Evolutionary conservation across 2,888 invertebrate genomes (phyloP).

Genomic region (Pheosia gnoma): DNA sequence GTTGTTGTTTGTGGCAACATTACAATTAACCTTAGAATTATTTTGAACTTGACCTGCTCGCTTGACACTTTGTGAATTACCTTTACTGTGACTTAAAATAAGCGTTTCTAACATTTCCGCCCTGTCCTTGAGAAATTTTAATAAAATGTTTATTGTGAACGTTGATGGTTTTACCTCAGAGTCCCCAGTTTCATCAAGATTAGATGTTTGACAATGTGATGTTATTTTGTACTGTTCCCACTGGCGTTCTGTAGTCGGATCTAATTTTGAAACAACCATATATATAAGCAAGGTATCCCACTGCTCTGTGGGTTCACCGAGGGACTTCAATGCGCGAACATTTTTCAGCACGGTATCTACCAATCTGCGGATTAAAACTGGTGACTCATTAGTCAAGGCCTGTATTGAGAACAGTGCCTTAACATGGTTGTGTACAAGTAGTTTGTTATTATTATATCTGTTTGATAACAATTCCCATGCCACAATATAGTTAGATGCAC

Average conservation of each 20-base stretch:
- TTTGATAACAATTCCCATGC: constrained; percentile 11
- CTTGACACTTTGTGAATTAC: too few relatives aligned
- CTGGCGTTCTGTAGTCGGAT: not conserved
- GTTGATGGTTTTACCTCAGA: not conserved
- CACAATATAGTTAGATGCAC: constrained; percentile 6
- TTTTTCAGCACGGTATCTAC: constrained; percentile 1
- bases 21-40: not conserved
- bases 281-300: too few relatives aligned
- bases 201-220: too few relatives aligned
- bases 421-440: constrained; percentile 4
- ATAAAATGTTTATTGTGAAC: not conserved
- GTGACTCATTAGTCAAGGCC: constrained; percentile 3
- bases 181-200: not conserved
- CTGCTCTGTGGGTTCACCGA: constrained; percentile 3
- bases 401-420: constrained; percentile 6
- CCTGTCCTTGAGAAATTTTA: not conserved
- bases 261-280: constrained; percentile 2
- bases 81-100: too few relatives aligned
- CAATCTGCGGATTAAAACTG: constrained; percentile 1
- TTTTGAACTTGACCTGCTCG: too few relatives aligned
- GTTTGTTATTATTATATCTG: constrained; percentile 8
- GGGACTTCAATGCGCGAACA: constrained; percentile 4
- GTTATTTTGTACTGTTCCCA: constrained; percentile 3
- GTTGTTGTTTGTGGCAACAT: not conserved
- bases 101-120: constrained; percentile 4